Conservation (phyloP, 2,113 vertebrate species). For the Vanacampus margaritifer region DNA sequence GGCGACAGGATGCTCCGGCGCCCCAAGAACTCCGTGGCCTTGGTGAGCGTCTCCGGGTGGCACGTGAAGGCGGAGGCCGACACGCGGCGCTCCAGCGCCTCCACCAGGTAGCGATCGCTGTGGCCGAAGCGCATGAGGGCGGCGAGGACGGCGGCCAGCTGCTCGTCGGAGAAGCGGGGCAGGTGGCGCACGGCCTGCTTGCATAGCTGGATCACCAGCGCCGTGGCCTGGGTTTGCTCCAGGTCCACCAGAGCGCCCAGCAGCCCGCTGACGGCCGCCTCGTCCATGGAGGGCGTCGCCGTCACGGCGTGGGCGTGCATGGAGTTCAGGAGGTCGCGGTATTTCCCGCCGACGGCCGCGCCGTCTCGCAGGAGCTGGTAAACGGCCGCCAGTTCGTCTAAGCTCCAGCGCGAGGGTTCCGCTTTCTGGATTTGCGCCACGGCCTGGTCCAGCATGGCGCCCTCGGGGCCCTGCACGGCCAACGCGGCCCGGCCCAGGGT, state of each 20-base stretch:
- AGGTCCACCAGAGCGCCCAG: conserved; percentile 77
- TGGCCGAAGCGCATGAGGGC: conserved; percentile 82
- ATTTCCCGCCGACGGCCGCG: conserved; percentile 43
- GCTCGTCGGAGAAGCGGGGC: conserved; percentile 72
- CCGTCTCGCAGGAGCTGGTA: conserved; percentile 76
- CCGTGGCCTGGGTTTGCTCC: conserved; percentile 70
- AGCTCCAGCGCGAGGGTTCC: conserved; percentile 65
- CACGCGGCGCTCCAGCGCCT: conserved; percentile 74
- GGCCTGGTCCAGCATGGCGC: conserved; percentile 61
- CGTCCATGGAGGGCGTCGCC: conserved; percentile 62
- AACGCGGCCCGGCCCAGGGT: conserved; percentile 76
- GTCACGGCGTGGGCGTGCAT: conserved; percentile 71
- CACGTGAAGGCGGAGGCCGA: conserved; percentile 59
- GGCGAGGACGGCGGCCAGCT: conserved; percentile 77
- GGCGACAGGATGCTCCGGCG: conserved; percentile 76
- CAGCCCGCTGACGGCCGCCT: conserved; percentile 65
- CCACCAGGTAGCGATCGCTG: conserved; percentile 74
- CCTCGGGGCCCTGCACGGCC: conserved; percentile 61
- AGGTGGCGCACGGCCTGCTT: conserved; percentile 75
- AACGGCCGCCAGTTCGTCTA: conserved; percentile 66
- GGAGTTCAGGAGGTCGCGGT: conserved; percentile 73
- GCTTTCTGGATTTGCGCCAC: conserved; percentile 68
- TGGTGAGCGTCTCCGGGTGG: conserved; percentile 73
- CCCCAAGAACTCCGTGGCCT: conserved; percentile 78
- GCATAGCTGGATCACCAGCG: conserved; percentile 79